Percentiles rank a stretch among this genome's conserved stretches.
phyloP scores from a whole-genome alignment of 2,113 vertebrate species.

The Silurus meridionalis region DNA sequence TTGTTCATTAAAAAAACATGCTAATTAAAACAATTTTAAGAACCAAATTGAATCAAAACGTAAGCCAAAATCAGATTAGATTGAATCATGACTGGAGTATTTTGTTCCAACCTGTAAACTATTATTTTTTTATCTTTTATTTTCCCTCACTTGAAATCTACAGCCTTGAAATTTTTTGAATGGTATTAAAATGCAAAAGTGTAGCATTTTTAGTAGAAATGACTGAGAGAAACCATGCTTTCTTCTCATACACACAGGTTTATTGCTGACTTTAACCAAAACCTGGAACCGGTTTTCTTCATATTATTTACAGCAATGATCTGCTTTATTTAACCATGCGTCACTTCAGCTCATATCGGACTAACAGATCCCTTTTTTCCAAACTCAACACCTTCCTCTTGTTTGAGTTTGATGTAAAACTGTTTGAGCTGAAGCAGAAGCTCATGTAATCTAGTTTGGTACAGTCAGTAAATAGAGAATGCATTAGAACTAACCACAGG shows the following conservation, averaged over 20 bases:
- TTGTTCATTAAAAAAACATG: not conserved
- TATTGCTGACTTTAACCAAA: not conserved
- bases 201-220: not conserved
- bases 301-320: not conserved
- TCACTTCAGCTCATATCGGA: not conserved
- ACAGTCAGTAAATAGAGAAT: no score
- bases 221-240: not conserved
- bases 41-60: not conserved
- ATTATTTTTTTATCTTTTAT: no score
- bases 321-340: not conserved
- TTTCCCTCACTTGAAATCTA: not conserved
- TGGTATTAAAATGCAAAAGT: not conserved
- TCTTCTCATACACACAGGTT: not conserved
- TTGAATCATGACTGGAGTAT: not conserved
- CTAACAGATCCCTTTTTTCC: not conserved
- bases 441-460: not conserved
- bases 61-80: not conserved
- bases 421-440: not conserved
- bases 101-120: not conserved
- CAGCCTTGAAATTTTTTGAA: not conserved
- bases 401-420: not conserved
- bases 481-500: not conserved
- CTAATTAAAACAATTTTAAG: no score
- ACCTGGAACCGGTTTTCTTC: not conserved
- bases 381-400: not conserved